A percentile compares a stretch with the other conserved stretches of the same genome.
phyloP scores from a whole-genome alignment of 2,888 invertebrate genomes.

The Ophioninae sp. region DNA sequence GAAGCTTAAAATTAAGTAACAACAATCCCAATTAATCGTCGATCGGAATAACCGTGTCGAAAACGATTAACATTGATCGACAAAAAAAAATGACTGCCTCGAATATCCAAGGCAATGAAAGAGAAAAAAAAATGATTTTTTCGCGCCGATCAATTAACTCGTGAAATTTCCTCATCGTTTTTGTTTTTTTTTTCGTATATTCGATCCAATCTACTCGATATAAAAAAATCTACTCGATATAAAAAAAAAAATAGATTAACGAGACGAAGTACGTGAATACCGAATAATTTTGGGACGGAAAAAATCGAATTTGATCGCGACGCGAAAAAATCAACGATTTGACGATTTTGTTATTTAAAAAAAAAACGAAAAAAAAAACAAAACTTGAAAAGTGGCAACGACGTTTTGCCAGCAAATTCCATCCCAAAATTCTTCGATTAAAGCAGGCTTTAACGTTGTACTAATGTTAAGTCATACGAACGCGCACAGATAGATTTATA shows the following conservation, averaged over 20 bases:
- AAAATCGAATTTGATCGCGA: neutral
- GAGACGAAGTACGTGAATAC: slow-evolving; percentile 32
- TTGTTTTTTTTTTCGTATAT: slow-evolving; percentile 50
- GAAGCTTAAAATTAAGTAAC: neutral
- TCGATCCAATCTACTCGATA: slow-evolving; percentile 48
- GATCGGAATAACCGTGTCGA: slow-evolving; percentile 23
- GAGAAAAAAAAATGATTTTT: slow-evolving; percentile 14
- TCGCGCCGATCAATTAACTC: slow-evolving; percentile 35
- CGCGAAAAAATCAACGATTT: neutral
- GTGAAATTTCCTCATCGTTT: slow-evolving; percentile 19
- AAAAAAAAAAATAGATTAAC: slow-evolving; percentile 30
- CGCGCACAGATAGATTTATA: slow-evolving; percentile 75
- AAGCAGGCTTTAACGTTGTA: slow-evolving; percentile 61
- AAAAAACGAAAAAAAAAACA: neutral
- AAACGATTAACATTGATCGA: slow-evolving; percentile 33
- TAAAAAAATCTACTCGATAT: slow-evolving; percentile 38
- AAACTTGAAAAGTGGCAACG: slow-evolving; percentile 54
- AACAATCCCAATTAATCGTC: slow-evolving; percentile 42
- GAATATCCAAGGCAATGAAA: slow-evolving; percentile 31
- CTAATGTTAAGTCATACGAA: slow-evolving; percentile 76
- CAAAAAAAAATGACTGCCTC: slow-evolving; percentile 37
- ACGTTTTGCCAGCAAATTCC: slow-evolving; percentile 39
- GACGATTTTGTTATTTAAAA: neutral
- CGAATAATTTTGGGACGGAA: slow-evolving; percentile 58
- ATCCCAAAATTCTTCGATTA: slow-evolving; percentile 61